These are phyloP conservation scores for Venusia cambrica DNA, from an alignment of 2,888 invertebrate species.

Conservation along the genomic window DNA sequence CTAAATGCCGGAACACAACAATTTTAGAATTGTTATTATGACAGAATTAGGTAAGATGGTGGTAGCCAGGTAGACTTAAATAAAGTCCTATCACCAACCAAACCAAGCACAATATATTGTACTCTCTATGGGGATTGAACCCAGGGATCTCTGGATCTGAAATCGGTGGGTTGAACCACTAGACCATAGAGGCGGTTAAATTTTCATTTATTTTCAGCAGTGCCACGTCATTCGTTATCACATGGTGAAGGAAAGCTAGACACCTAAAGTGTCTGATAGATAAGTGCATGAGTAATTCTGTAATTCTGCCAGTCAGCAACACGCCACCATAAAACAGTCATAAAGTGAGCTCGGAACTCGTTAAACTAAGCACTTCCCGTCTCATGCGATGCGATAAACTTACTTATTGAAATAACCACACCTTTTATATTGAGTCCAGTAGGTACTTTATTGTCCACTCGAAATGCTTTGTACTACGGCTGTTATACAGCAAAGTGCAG, in stretches of 20 bases:
- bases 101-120: too few species aligned
- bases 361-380: slow-evolving; percentile 56
- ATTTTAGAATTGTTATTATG: too few species aligned
- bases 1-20: too few species aligned
- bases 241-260: slow-evolving; percentile 5
- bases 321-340: slow-evolving; percentile 47
- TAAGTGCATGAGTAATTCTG: slow-evolving; percentile 40
- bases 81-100: too few species aligned
- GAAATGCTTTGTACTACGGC: not conserved
- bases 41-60: too few species aligned
- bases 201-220: too few species aligned
- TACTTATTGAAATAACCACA: slow-evolving; percentile 63
- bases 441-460: slow-evolving; percentile 3
- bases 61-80: too few species aligned
- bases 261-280: slow-evolving; percentile 25
- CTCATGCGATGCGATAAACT: slow-evolving; percentile 56
- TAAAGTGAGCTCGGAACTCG: slow-evolving; percentile 54
- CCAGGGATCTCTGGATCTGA: too few species aligned
- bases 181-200: too few species aligned
- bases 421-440: slow-evolving; percentile 35
- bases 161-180: too few species aligned
- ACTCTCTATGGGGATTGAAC: too few species aligned
- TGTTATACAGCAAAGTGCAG: too few species aligned
- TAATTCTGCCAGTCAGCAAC: slow-evolving; percentile 38
- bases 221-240: slow-evolving; percentile 1